These are phyloP conservation scores for Trachurus trachurus DNA, from an alignment of 2,797 vertebrate species.

Conservation along the genomic window DNA sequence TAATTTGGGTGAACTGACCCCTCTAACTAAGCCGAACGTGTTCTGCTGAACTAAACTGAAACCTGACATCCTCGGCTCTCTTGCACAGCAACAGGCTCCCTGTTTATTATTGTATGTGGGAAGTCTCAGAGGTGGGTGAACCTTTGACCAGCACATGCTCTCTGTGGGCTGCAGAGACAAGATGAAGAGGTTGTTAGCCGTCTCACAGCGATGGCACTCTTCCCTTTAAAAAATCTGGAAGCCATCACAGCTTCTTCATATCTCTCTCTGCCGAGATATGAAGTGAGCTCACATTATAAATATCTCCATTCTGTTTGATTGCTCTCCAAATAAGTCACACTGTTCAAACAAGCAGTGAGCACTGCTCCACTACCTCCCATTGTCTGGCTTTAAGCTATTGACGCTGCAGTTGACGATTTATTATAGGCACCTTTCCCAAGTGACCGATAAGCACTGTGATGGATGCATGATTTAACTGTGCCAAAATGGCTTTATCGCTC, in stretches of 20 bases:
- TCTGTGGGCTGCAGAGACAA: conserved; percentile 24
- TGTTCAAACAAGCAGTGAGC: conserved; percentile 81
- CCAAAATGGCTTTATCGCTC: conserved; percentile 84
- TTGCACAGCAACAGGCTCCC: conserved; percentile 14
- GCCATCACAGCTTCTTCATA: conserved; percentile 68
- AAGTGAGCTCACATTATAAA: conserved; percentile 81
- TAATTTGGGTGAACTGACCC: conserved; percentile 5
- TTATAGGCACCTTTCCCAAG: conserved; percentile 83
- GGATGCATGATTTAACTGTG: conserved; percentile 80
- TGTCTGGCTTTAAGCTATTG: conserved; percentile 77
- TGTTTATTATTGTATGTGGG: conserved; percentile 35
- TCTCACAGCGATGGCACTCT: conserved; percentile 29
- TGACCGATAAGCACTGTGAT: conserved; percentile 85
- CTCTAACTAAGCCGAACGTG: not conserved
- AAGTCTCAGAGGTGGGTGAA: conserved; percentile 20
- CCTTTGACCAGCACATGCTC: conserved; percentile 43
- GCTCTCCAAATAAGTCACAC: conserved; percentile 82
- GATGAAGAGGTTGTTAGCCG: conserved; percentile 59
- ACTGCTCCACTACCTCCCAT: conserved; percentile 70
- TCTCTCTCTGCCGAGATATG: conserved; percentile 68
- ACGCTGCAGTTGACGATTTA: conserved; percentile 76
- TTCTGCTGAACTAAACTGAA: conserved; percentile 2
- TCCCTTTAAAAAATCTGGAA: conserved; percentile 77
- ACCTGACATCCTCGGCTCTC: conserved; percentile 12
- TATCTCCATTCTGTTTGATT: conserved; percentile 80